Conservation (phyloP, 2,113 vertebrate species). For the Raja brachyura region DNA sequence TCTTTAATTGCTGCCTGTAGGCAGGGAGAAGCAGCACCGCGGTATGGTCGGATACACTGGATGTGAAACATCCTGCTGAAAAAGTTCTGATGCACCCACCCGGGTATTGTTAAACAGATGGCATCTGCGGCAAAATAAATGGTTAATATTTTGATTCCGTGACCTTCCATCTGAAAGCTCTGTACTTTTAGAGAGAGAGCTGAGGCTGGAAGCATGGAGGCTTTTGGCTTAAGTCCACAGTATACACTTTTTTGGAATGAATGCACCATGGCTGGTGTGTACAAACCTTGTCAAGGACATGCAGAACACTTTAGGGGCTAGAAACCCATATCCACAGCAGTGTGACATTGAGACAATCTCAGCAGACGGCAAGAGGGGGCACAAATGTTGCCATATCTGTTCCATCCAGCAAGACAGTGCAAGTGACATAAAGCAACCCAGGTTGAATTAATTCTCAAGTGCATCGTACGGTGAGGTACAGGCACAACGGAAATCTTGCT, state of each 20-base stretch:
- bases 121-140: too few species aligned
- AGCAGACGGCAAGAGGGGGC: neutral
- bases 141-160: too few species aligned
- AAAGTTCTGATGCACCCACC: neutral
- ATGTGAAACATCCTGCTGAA: neutral
- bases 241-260: neutral
- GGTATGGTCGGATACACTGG: too few species aligned
- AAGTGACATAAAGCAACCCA: neutral
- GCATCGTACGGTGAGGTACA: too few species aligned
- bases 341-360: neutral
- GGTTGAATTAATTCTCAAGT: too few species aligned
- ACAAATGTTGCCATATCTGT: neutral
- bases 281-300: neutral
- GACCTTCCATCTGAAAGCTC: too few species aligned
- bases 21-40: too few species aligned
- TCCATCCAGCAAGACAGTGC: neutral
- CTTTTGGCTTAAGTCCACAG: neutral
- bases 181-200: too few species aligned
- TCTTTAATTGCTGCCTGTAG: too few species aligned
- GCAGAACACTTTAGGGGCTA: neutral
- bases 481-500: too few species aligned
- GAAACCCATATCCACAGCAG: neutral
- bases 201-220: neutral
- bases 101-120: too few species aligned
- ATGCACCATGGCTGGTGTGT: neutral